A percentile compares a stretch with the other conserved stretches of the same genome.
These are phyloP conservation scores for Acromyrmex charruanus DNA, from an alignment of 1,140 invertebrate genomes.

Conservation along the genomic window DNA sequence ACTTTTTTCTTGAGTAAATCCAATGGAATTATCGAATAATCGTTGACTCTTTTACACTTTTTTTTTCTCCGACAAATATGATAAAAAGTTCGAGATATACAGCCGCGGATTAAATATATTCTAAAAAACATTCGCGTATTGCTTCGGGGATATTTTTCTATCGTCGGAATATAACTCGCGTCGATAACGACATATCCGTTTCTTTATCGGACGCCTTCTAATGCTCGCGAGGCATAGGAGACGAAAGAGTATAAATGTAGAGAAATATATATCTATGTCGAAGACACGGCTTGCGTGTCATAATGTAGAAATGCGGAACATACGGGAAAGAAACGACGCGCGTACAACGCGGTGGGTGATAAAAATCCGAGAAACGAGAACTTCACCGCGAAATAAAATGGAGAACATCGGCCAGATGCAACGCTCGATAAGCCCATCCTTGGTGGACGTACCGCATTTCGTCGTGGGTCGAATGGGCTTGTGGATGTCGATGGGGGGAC, in stretches of 20 bases:
- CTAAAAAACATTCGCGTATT: background rate
- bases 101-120: background rate
- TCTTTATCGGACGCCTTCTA: slow-evolving; percentile 1
- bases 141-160: background rate
- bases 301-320: background rate
- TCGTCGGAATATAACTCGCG: background rate
- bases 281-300: background rate
- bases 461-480: slow-evolving; percentile 29
- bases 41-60: background rate
- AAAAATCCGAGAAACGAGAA: slow-evolving; percentile 59
- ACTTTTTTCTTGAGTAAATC: background rate
- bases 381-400: slow-evolving; percentile 49
- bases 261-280: slow-evolving; percentile 20
- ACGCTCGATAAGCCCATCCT: slow-evolving; percentile 53
- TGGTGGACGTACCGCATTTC: slow-evolving; percentile 54
- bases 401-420: slow-evolving; percentile 37
- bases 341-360: slow-evolving; percentile 10
- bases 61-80: background rate
- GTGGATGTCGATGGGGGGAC: slow-evolving; percentile 51
- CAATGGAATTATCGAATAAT: slow-evolving; percentile 16
- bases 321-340: slow-evolving; percentile 37
- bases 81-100: background rate
- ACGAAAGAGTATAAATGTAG: background rate
- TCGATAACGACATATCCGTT: background rate
- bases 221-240: background rate